Conservation (phyloP, 2,113 vertebrate genomes). For the Donacobius atricapilla region DNA sequence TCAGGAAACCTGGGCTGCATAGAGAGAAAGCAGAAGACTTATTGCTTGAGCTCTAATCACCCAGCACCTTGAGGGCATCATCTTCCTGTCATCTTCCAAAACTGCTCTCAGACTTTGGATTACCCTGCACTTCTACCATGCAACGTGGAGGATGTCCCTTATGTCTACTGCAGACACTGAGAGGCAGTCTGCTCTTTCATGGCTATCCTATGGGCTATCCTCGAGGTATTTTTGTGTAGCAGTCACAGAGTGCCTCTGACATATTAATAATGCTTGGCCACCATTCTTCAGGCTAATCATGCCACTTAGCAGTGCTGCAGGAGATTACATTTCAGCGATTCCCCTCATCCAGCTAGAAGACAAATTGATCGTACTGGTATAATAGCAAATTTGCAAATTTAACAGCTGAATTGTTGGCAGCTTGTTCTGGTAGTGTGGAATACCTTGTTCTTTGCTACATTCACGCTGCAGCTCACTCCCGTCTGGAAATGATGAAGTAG, state of each 20-base stretch:
- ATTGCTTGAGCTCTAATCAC: background rate
- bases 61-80: background rate
- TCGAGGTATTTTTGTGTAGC: background rate
- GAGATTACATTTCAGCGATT: background rate
- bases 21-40: background rate
- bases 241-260: background rate
- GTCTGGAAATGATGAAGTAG: background rate
- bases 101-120: background rate
- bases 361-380: background rate
- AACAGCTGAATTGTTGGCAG: background rate
- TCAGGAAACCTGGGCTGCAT: background rate
- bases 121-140: background rate
- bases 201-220: background rate
- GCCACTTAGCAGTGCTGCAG: background rate
- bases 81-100: background rate
- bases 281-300: background rate
- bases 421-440: background rate
- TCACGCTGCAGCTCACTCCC: background rate
- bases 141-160: background rate
- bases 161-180: background rate
- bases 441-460: background rate
- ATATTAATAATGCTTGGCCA: background rate
- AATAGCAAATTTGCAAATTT: background rate
- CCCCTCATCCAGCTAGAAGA: background rate
- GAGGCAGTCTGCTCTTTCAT: background rate